Percentiles rank a stretch among this genome's conserved stretches.
phyloP scores from a whole-genome alignment of 2,888 invertebrate genomes.

The Leuctra nigra region DNA sequence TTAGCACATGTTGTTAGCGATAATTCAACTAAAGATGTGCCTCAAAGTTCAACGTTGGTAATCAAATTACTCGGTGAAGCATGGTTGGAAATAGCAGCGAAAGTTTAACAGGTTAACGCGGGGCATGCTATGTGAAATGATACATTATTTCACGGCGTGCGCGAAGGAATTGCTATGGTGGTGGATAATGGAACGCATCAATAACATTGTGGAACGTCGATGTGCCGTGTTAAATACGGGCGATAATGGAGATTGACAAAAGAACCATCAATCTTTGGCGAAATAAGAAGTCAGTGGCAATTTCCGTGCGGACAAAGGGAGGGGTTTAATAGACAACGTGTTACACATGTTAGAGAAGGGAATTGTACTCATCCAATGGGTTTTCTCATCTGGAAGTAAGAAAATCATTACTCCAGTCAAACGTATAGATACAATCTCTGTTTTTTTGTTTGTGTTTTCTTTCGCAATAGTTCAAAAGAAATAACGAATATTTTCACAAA shows the following conservation, averaged over 20 bases:
- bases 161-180: too few species aligned
- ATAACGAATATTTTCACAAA: too few species aligned
- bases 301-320: conserved; percentile 1
- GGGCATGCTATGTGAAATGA: neutral
- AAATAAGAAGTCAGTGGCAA: conserved; percentile 9
- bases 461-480: too few species aligned
- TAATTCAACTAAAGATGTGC: conserved; percentile 15
- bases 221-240: too few species aligned
- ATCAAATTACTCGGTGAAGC: conserved; percentile 10
- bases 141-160: neutral
- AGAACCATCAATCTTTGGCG: conserved; percentile 3
- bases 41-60: conserved; percentile 8
- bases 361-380: too few species aligned
- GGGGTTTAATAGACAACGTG: neutral
- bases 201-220: too few species aligned
- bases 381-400: too few species aligned
- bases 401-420: too few species aligned
- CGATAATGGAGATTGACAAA: conserved; percentile 4
- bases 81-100: neutral
- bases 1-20: conserved; percentile 12
- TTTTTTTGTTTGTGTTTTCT: too few species aligned
- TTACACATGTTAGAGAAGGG: too few species aligned
- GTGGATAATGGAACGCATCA: too few species aligned
- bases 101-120: neutral
- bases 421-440: too few species aligned